A percentile compares a stretch with the other conserved stretches of the same genome.
Evolutionary conservation across 2,888 invertebrate genomes (phyloP).

Genomic region (Drosophila subsilvestris): DNA sequence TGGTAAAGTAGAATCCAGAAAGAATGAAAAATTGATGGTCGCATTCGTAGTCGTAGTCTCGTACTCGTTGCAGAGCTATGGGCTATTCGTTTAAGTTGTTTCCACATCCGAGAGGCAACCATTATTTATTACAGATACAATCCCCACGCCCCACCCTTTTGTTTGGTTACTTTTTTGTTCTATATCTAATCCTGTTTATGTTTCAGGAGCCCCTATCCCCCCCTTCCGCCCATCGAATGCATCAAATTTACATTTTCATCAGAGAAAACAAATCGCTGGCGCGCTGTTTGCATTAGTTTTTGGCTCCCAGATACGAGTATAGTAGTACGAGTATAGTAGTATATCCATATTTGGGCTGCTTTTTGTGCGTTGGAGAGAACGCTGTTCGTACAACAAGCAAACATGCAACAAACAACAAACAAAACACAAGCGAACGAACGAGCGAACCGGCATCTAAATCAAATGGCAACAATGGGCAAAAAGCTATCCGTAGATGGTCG

Average conservation of each 20-base stretch:
- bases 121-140: conserved; percentile 27
- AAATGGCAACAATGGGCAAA: conserved; percentile 38
- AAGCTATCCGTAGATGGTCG: conserved; percentile 3
- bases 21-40: conserved; percentile 44
- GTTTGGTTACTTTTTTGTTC: neutral
- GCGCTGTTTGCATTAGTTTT: conserved; percentile 13
- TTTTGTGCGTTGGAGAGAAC: neutral
- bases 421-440: neutral
- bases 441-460: conserved; percentile 42
- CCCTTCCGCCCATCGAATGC: conserved; percentile 57
- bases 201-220: conserved; percentile 44
- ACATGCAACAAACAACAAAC: neutral
- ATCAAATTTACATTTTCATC: conserved; percentile 78
- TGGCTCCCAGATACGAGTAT: neutral
- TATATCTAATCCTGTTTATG: conserved; percentile 37
- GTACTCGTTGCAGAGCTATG: conserved; percentile 14
- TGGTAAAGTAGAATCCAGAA: conserved; percentile 35
- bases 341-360: neutral
- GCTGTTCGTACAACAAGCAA: neutral
- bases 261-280: conserved; percentile 67
- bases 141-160: neutral
- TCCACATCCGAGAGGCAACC: conserved; percentile 4
- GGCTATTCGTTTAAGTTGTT: conserved; percentile 14
- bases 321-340: no score
- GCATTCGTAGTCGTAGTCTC: conserved; percentile 11